A percentile compares a stretch with the other conserved stretches of the same genome.
Conservation (phyloP, 2,113 vertebrate genomes). For the Gallinago paraguaiae region DNA sequence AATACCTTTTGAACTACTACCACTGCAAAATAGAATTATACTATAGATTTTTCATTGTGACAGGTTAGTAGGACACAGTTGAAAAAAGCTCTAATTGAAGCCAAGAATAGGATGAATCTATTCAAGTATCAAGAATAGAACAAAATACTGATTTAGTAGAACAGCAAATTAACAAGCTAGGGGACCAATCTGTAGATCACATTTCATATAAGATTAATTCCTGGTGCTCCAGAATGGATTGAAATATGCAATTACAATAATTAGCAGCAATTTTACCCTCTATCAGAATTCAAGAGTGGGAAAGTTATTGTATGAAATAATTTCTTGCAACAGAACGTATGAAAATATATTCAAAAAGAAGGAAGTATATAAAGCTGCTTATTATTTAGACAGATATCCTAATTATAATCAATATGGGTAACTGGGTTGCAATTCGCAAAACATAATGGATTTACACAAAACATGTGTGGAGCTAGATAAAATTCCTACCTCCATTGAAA, state of each 20-base stretch:
- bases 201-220: constrained; percentile 57
- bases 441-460: not conserved
- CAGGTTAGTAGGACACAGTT: constrained; percentile 29
- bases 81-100: constrained; percentile 41
- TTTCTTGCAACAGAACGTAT: not conserved
- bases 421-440: not conserved
- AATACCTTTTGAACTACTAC: constrained; percentile 47
- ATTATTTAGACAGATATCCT: not conserved
- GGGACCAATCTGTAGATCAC: not conserved
- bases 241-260: constrained; percentile 39
- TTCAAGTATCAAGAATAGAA: constrained; percentile 43
- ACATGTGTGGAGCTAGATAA: not conserved
- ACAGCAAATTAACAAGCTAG: constrained; percentile 49
- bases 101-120: constrained; percentile 12
- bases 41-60: constrained; percentile 64
- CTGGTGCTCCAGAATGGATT: not conserved
- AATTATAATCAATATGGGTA: accelerated
- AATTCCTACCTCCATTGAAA: not conserved
- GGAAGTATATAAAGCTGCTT: not conserved
- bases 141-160: constrained; percentile 47
- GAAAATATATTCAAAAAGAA: not conserved
- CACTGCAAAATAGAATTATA: constrained; percentile 34
- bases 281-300: not conserved
- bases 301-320: constrained; percentile 21
- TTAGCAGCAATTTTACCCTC: constrained; percentile 38